Base-by-base conservation (phyloP, 2,888 invertebrate species). In the Mesodorylaimus sp. region DNA sequence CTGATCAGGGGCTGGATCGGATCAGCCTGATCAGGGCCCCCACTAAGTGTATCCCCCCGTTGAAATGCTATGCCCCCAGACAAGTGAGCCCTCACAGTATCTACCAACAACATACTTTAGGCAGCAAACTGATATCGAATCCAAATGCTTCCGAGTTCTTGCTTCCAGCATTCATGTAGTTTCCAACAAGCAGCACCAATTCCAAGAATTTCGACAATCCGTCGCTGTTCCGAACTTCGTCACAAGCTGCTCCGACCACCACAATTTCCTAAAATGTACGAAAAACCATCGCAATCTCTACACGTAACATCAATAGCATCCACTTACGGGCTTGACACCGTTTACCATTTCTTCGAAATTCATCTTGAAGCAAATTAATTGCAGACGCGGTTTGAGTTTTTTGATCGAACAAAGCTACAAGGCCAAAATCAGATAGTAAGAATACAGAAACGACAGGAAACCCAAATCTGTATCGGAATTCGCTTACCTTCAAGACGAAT, bases 151-250 rank as follows among this genome's bases (percentile, higher is more conserved):
- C 53, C 1, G 83, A 89, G 64, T 91, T 89, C 61, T 81, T 81
- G 5, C 88, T 85, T 0, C 91, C 91, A 0, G 86, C 79, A 68
- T 95, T 95, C 84, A 97, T 86, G 63, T 85, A 89, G 70, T 97
- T 97, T 2, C 95, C 95, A 24, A 93, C 73, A 13, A 91, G 68
- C 1, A 97, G 73, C 53, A 95, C 77, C 1, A 95, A 71, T 67
- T 93, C 86, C 16, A 97, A 69, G 46, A 97, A 79, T 66, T 79
- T 80, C 1, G 83, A 80, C 68, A 97, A 89, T 63, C 88, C 91
- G 56, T 77, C 77, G 61, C 89, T 89, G 25, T 52, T 39, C 3
- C 50, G 42, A 1, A 56, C 32, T 47, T 59, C 57, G 32, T 59
- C 59, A 60, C 93, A 91, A 0, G 93, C 93, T 0, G 87, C 87